phyloP scores from a whole-genome alignment of 2,113 vertebrate genomes.

The Daubentonia madagascariensis region DNA sequence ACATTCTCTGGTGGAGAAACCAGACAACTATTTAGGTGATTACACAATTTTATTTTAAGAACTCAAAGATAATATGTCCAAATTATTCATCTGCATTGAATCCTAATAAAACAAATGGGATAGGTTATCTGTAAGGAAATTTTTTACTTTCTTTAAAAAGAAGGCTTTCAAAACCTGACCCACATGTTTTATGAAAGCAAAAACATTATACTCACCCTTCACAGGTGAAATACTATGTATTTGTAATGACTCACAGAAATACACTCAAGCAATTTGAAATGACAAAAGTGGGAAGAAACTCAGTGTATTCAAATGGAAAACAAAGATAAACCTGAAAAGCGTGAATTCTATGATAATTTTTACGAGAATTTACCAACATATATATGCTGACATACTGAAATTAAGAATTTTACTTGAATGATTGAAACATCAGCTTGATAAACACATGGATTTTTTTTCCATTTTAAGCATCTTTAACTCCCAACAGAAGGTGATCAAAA shows the following conservation, averaged over 20 bases:
- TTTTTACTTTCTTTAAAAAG: constrained; percentile 32
- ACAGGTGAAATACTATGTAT: constrained; percentile 29
- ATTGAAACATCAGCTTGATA: not conserved
- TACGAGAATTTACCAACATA: not conserved
- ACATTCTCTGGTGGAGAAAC: not conserved
- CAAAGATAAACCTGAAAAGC: not conserved
- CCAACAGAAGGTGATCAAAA: not conserved
- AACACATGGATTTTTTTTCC: not conserved
- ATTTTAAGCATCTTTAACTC: not conserved
- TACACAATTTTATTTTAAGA: not conserved
- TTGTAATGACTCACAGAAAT: constrained; percentile 7
- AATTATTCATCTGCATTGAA: constrained; percentile 42
- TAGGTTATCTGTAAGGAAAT: fast-evolving
- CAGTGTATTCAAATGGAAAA: not conserved
- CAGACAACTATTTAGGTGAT: not conserved
- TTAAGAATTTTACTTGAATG: not conserved
- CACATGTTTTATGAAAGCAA: not conserved
- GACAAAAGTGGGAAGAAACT: not conserved
- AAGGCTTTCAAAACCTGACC: constrained; percentile 28
- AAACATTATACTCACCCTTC: not conserved
- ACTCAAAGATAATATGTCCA: constrained; percentile 29
- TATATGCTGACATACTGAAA: not conserved
- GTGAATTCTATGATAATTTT: constrained; percentile 18
- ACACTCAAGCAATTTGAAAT: constrained; percentile 4
- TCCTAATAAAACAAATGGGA: constrained; percentile 56